Evolutionary conservation across 2,888 invertebrate species (phyloP).

Genomic region (Malthinus seriepunctatus): DNA sequence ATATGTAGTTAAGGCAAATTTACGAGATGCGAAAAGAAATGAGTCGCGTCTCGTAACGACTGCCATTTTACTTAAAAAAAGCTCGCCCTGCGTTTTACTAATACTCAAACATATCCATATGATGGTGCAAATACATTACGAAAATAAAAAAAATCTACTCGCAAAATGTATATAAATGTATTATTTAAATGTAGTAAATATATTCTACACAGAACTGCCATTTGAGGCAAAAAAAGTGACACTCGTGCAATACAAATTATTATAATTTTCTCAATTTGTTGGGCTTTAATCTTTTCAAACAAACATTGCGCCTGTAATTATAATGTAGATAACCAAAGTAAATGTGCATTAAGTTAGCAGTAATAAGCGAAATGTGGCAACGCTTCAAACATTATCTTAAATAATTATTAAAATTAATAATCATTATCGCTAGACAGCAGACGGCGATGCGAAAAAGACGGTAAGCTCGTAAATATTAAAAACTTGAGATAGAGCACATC

Average conservation of each 20-base stretch:
- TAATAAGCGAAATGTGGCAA: constrained; percentile 33
- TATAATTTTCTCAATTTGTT: constrained; percentile 25
- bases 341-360: constrained; percentile 33
- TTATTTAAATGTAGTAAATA: constrained; percentile 35
- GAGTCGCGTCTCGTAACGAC: constrained; percentile 25
- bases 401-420: constrained; percentile 35
- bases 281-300: constrained; percentile 21
- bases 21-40: constrained; percentile 31
- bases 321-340: constrained; percentile 38
- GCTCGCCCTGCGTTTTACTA: constrained; percentile 44
- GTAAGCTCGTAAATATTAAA: constrained; percentile 15
- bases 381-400: constrained; percentile 35
- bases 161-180: constrained; percentile 38
- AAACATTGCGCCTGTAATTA: constrained; percentile 31
- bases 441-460: constrained; percentile 30
- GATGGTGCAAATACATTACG: constrained; percentile 50
- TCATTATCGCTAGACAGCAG: constrained; percentile 38
- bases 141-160: constrained; percentile 45
- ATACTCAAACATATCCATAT: constrained; percentile 54
- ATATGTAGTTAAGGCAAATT: constrained; percentile 48
- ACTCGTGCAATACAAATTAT: constrained; percentile 27
- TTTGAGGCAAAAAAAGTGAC: constrained; percentile 25
- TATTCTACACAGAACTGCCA: constrained; percentile 26
- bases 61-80: constrained; percentile 42
- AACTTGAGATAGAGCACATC: constrained; percentile 13